Conservation (phyloP, 2,888 invertebrate species). For the Bursaphelenchus okinawaensis region DNA sequence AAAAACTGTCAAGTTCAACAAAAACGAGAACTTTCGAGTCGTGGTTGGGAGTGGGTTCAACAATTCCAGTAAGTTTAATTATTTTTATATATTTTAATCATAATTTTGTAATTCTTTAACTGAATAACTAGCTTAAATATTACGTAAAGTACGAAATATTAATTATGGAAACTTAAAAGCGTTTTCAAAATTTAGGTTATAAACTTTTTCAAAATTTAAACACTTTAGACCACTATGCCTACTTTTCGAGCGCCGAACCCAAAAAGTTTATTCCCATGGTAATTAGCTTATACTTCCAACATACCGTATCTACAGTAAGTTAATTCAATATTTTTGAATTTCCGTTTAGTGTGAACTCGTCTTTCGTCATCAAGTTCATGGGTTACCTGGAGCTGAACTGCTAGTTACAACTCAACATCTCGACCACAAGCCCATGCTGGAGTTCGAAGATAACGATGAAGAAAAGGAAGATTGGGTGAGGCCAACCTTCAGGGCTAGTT, state of each 20-base stretch:
- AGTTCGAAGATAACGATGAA: constrained; percentile 24
- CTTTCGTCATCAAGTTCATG: constrained; percentile 29
- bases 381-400: constrained; percentile 25
- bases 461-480: constrained; percentile 33
- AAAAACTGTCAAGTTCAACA: background rate
- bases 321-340: background rate
- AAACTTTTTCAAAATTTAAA: too few relatives aligned
- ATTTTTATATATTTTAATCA: too few relatives aligned
- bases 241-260: constrained; percentile 17
- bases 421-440: constrained; percentile 9
- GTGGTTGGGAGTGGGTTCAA: constrained; percentile 10
- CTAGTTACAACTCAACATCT: constrained; percentile 35
- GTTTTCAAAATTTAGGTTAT: too few relatives aligned
- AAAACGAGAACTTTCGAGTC: constrained; percentile 11
- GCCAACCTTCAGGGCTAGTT: constrained; percentile 26
- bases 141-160: too few relatives aligned
- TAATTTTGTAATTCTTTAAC: too few relatives aligned
- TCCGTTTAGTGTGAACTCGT: constrained; percentile 29
- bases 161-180: too few relatives aligned
- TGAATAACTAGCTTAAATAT: too few relatives aligned
- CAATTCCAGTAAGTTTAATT: constrained; percentile 8
- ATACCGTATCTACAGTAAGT: constrained; percentile 22
- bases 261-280: constrained; percentile 32
- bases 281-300: constrained; percentile 35
- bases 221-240: constrained; percentile 34